A percentile compares a stretch with the other conserved stretches of the same genome.
Evolutionary conservation across 2,113 vertebrate genomes (phyloP).

Genomic region (Scomber colias): DNA sequence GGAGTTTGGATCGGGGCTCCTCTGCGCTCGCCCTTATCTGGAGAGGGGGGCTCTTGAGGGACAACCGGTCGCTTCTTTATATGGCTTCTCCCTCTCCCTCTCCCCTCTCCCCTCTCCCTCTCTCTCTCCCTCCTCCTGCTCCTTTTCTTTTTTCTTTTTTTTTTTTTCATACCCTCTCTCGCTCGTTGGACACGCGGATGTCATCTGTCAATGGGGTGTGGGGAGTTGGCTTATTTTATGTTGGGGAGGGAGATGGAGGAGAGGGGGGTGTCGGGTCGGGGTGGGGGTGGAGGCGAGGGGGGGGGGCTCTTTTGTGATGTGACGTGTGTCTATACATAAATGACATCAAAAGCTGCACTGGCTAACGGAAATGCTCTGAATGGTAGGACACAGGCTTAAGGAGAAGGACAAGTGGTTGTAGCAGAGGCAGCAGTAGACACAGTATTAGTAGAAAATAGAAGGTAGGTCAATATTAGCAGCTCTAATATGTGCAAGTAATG

Average conservation of each 20-base stretch:
- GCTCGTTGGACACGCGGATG: conserved; percentile 77
- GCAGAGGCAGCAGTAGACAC: neutral
- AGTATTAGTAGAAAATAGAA: neutral
- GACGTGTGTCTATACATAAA: conserved; percentile 59
- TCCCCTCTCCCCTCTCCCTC: conserved; percentile 12
- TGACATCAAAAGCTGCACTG: conserved; percentile 56
- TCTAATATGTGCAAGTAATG: neutral
- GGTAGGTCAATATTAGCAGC: neutral
- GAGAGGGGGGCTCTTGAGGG: conserved; percentile 84
- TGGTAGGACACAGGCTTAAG: conserved; percentile 5
- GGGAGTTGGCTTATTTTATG: conserved; percentile 52
- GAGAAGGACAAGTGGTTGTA: conserved; percentile 10
- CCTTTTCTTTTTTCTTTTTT: conserved; percentile 26
- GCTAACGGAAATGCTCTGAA: conserved; percentile 36
- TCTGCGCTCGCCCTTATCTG: conserved; percentile 71
- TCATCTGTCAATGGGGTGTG: conserved; percentile 82
- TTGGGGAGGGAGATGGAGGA: neutral
- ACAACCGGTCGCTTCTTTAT: conserved; percentile 83
- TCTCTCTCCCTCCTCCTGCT: conserved; percentile 38
- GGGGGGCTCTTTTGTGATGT: conserved; percentile 54
- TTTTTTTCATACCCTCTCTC: conserved; percentile 35
- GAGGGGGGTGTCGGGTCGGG: too few species aligned
- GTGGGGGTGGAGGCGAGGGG: neutral
- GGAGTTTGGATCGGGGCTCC: conserved; percentile 84
- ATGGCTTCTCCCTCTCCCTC: conserved; percentile 29